Conservation (phyloP, 2,113 vertebrate species). For the Corythaixoides concolor region DNA sequence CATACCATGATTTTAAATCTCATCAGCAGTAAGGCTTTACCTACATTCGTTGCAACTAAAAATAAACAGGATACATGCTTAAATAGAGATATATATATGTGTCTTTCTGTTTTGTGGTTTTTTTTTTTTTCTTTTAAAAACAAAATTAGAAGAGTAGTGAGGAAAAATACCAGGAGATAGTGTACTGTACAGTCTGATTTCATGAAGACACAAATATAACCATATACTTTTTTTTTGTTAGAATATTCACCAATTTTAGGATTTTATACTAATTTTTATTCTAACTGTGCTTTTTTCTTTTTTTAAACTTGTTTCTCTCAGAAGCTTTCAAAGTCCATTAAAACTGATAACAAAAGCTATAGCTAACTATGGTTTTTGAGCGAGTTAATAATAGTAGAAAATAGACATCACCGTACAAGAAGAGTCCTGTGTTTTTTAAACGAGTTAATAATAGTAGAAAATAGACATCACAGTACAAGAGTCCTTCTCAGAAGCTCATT, state of each 20-base stretch:
- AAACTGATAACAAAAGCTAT: background rate
- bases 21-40: background rate
- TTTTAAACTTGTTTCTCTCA: background rate
- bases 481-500: slow-evolving; percentile 14
- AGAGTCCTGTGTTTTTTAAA: slow-evolving; percentile 10
- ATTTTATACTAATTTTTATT: background rate
- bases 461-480: slow-evolving; percentile 55
- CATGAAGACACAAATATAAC: slow-evolving; percentile 15
- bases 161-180: slow-evolving; percentile 21
- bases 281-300: background rate
- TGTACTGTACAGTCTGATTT: slow-evolving; percentile 53
- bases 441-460: slow-evolving; percentile 33
- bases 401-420: slow-evolving; percentile 54
- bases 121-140: background rate
- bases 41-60: background rate
- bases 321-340: background rate
- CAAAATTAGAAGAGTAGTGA: slow-evolving; percentile 6
- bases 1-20: background rate
- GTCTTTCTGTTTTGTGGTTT: background rate
- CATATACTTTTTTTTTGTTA: background rate
- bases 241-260: slow-evolving; percentile 19
- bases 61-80: background rate
- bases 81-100: background rate
- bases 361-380: slow-evolving; percentile 6
- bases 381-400: slow-evolving; percentile 34